Evolutionary conservation across 2,113 vertebrate species (phyloP).

Genomic region (Rhinolophus sinicus): DNA sequence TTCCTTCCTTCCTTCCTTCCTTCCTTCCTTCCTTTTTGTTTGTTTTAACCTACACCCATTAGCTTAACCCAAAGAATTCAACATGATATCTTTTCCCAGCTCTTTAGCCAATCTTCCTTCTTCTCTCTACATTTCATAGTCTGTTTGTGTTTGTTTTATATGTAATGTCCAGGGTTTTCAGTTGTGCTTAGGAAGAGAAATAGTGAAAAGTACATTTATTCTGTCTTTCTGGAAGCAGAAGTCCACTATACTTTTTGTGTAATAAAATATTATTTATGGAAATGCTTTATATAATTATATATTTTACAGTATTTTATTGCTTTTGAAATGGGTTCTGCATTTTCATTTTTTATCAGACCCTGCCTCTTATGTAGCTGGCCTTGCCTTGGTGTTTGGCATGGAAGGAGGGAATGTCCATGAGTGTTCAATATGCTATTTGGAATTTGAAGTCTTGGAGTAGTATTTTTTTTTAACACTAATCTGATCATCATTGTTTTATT

Average conservation of each 20-base stretch:
- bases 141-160: neutral
- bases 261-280: neutral
- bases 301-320: neutral
- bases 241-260: neutral
- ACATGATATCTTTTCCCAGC: neutral
- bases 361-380: neutral
- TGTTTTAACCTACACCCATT: neutral
- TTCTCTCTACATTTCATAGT: neutral
- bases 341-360: neutral
- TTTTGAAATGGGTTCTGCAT: neutral
- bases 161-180: neutral
- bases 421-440: neutral
- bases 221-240: neutral
- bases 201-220: neutral
- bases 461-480: neutral
- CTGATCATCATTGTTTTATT: neutral
- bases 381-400: neutral
- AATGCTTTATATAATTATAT: neutral
- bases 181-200: neutral
- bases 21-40: too few species aligned
- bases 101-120: neutral
- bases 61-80: neutral
- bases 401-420: neutral
- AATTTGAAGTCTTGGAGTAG: neutral
- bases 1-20: too few species aligned